Percentiles rank a stretch among this genome's conserved stretches.
Evolutionary conservation across 2,797 vertebrate species (phyloP).

Genomic region (Balearica regulorum): DNA sequence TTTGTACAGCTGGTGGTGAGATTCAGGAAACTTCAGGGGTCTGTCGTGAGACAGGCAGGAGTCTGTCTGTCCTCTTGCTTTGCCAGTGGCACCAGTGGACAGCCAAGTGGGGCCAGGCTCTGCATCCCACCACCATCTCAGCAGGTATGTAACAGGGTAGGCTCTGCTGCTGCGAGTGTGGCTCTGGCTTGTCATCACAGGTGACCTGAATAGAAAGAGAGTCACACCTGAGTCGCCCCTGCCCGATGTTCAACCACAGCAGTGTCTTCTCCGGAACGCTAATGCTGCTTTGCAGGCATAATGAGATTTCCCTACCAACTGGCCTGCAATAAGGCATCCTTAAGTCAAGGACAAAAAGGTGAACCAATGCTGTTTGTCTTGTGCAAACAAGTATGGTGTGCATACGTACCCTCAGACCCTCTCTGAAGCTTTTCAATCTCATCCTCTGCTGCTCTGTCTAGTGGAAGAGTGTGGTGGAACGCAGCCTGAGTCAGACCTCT

Average conservation of each 20-base stretch:
- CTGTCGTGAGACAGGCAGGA: neutral
- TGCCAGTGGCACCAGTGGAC: neutral
- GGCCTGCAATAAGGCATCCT: neutral
- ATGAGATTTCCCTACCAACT: neutral
- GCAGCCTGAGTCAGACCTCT: neutral
- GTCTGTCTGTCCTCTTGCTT: neutral
- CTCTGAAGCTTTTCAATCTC: neutral
- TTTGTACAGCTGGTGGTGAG: neutral
- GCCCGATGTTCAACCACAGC: neutral
- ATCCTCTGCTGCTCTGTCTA: neutral
- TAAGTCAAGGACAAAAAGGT: neutral
- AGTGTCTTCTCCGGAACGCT: rapidly evolving
- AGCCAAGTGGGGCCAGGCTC: neutral
- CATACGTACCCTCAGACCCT: neutral
- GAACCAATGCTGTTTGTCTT: neutral
- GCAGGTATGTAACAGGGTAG: rapidly evolving
- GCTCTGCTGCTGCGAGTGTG: neutral
- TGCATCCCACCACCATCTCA: neutral
- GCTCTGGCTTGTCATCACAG: neutral
- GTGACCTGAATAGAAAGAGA: neutral
- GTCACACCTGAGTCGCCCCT: neutral
- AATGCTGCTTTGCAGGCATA: neutral
- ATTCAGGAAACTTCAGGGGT: neutral
- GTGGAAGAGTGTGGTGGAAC: neutral
- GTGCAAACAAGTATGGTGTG: neutral